Evolutionary conservation across 1,140 invertebrate species (phyloP), one percentile per base, ranked within the genome.

Genomic region (Physella acuta): DNA sequence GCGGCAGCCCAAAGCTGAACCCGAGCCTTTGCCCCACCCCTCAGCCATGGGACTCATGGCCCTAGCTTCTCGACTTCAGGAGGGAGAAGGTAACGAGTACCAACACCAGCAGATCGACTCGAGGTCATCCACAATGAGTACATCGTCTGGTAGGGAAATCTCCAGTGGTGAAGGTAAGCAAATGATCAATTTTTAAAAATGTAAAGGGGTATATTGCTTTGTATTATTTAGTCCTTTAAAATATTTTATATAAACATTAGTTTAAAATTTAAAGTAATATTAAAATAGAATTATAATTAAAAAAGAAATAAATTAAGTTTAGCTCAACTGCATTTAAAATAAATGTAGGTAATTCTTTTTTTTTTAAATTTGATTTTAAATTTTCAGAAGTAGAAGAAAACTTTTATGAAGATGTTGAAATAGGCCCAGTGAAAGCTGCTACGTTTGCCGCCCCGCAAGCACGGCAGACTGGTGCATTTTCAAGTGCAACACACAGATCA

Each of bases 331-430:
- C 24, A 55, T 34, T 60, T 44, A 44, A 60, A 30, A 30, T 30
- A 28, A 31, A 30, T 24, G 33, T 60, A 8, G 28, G 28, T 33
- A 16, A 16, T 60, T 60, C 8, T 60, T 30, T 60, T 33, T 60
- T 30, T 60, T 60, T 33, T 4, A 16, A 31, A 36, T 14, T 17
- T 56, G 28, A 14, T 56, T 4, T 60, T 39, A 2, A 39, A 17
- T 64, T 26, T 3, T 51, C 33, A 31, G 49, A 37, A 52, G 49
- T 16, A 33, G 51, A 66, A 3, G 64, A 66, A 24, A 66, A 66
- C 52, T 56, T 66, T 2, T 66, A 66, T 39, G 64, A 66, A 56
- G 64, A 66, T 28, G 52, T 66, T 26, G 64, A 66, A n/a, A 66
- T 56, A 5, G 30, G 34, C 24, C 52, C 52, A 14, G 26, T 56